Evolutionary conservation across 2,113 vertebrate species (phyloP).

Genomic region (Alligator mississippiensis): DNA sequence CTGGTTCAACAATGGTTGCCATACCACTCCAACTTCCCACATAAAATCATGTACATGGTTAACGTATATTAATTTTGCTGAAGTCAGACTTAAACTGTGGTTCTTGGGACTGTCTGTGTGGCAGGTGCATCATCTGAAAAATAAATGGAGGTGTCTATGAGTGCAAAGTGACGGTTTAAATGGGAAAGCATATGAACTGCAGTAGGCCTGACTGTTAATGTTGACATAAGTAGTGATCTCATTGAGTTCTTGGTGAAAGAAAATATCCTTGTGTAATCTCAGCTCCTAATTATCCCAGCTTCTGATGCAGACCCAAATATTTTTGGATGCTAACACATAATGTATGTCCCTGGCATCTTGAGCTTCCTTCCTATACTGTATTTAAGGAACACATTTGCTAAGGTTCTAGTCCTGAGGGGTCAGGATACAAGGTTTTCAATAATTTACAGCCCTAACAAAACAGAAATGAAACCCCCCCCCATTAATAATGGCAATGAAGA

Average conservation of each 20-base stretch:
- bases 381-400: background rate
- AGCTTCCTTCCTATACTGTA: background rate
- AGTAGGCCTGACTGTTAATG: background rate
- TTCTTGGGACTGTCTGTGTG: background rate
- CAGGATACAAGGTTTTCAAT: background rate
- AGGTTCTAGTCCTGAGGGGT: background rate
- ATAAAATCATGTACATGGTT: background rate
- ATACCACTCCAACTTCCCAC: background rate
- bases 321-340: background rate
- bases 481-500: fast-evolving
- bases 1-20: too few relatives aligned
- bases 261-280: background rate
- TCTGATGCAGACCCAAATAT: background rate
- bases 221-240: background rate
- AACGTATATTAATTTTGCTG: background rate
- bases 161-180: too few relatives aligned
- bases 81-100: background rate
- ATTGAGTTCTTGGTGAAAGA: background rate
- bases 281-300: background rate
- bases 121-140: background rate
- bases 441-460: background rate
- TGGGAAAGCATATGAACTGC: background rate
- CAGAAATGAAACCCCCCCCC: background rate
- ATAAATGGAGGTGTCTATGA: background rate
- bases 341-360: background rate